phyloP scores from a whole-genome alignment of 2,888 invertebrate genomes.

The Amitus sp. region DNA sequence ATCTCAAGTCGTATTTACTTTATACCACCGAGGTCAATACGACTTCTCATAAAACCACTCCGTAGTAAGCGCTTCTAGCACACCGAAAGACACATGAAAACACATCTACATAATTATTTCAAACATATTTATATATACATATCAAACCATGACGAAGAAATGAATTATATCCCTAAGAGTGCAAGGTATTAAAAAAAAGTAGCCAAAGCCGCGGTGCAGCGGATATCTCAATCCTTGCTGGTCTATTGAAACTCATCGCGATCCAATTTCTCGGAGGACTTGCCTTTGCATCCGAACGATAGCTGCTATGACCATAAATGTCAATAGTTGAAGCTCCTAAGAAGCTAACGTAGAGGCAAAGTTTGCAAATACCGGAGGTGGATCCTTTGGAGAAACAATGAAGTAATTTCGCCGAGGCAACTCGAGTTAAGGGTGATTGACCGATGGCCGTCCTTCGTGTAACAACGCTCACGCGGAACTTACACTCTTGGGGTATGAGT shows the following conservation, averaged over 20 bases:
- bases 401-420: constrained; percentile 28
- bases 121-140: too few species aligned
- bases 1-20: too few species aligned
- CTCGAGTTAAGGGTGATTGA: constrained; percentile 36
- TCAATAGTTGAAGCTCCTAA: constrained; percentile 5
- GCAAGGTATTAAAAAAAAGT: too few species aligned
- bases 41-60: too few species aligned
- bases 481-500: constrained; percentile 11
- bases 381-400: constrained; percentile 30
- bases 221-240: too few species aligned
- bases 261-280: neutral
- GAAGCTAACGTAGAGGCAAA: constrained; percentile 1
- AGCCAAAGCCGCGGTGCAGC: too few species aligned
- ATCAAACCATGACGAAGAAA: too few species aligned
- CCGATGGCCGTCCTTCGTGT: constrained; percentile 17
- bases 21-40: too few species aligned
- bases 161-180: too few species aligned
- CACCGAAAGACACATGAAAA: too few species aligned
- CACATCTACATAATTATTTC: too few species aligned
- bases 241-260: neutral
- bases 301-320: constrained; percentile 4
- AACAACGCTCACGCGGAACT: constrained; percentile 15
- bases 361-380: constrained; percentile 25
- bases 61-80: too few species aligned
- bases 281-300: neutral